phyloP scores from a whole-genome alignment of 2,888 invertebrate genomes.

The Limulus polyphemus region DNA sequence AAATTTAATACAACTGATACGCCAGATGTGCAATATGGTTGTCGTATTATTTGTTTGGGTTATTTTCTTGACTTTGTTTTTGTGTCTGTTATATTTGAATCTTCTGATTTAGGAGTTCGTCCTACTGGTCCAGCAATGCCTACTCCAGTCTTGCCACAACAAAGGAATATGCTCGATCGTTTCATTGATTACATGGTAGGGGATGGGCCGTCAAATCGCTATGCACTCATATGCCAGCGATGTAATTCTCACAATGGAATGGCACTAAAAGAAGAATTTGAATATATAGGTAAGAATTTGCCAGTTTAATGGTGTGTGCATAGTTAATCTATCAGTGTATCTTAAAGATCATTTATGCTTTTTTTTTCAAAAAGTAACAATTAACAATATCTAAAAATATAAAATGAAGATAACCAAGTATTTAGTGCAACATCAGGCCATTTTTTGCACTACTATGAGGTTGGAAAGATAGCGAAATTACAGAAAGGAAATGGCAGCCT shows the following conservation, averaged over 20 bases:
- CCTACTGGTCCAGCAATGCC: slow-evolving; percentile 40
- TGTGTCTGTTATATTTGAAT: neutral
- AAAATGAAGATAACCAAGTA: neutral
- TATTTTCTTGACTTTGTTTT: too few species aligned
- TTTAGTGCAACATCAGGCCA: neutral
- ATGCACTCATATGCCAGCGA: slow-evolving; percentile 81
- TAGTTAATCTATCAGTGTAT: slow-evolving; percentile 17
- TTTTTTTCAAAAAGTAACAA: neutral
- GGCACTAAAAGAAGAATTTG: slow-evolving; percentile 58
- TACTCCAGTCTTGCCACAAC: slow-evolving; percentile 56
- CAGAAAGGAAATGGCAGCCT: too few species aligned
- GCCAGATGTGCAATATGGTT: too few species aligned
- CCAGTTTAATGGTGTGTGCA: too few species aligned
- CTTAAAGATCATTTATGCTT: neutral
- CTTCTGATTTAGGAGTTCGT: neutral
- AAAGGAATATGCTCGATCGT: slow-evolving; percentile 69
- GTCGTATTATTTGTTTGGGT: too few species aligned
- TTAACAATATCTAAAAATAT: neutral
- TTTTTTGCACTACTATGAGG: neutral
- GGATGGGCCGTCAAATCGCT: slow-evolving; percentile 87
- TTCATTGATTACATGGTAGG: slow-evolving; percentile 87
- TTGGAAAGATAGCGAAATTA: too few species aligned
- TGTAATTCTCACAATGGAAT: slow-evolving; percentile 90
- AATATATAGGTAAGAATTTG: slow-evolving; percentile 44
- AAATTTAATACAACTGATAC: too few species aligned